Percentiles rank a stretch among this genome's conserved stretches.
Conservation (phyloP, 1,140 invertebrate species). For the Bombus breviceps region DNA sequence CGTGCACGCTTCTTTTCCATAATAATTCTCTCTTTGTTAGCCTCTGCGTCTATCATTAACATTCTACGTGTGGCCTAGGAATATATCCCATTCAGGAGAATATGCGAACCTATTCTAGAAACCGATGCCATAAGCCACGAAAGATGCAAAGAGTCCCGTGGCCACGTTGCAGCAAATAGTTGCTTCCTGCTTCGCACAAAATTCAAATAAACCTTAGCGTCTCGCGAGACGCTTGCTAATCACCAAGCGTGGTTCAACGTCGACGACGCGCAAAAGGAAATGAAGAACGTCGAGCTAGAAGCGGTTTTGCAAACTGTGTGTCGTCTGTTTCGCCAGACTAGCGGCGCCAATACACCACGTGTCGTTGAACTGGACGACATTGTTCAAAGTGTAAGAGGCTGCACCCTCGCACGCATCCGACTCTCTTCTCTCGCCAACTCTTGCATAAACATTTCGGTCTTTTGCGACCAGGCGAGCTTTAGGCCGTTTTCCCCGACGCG, state of each 20-base stretch:
- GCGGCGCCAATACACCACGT: conserved; percentile 35
- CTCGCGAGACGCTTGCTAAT: conserved; percentile 13
- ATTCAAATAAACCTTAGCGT: not conserved
- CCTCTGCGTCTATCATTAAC: no score
- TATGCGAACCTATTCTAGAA: no score
- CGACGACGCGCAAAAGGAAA: not conserved
- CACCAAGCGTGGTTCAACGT: not conserved
- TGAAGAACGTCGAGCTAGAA: conserved; percentile 18
- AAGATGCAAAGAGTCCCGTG: no score
- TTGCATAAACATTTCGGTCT: conserved; percentile 46
- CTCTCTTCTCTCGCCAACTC: not conserved
- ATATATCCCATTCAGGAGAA: no score
- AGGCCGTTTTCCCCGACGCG: not conserved
- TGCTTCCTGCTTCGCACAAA: not conserved
- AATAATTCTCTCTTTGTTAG: no score
- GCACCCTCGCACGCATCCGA: not conserved
- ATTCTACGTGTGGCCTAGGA: no score
- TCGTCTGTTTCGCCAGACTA: conserved; percentile 10
- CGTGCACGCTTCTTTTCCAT: no score
- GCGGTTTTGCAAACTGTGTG: conserved; percentile 13
- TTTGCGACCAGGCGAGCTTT: not conserved
- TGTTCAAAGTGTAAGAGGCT: conserved; percentile 48
- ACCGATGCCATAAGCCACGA: no score
- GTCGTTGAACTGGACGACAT: conserved; percentile 60
- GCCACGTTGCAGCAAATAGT: not conserved